Evolutionary conservation across 2,797 vertebrate genomes (phyloP).

Genomic region (Buphagus erythrorhynchus): DNA sequence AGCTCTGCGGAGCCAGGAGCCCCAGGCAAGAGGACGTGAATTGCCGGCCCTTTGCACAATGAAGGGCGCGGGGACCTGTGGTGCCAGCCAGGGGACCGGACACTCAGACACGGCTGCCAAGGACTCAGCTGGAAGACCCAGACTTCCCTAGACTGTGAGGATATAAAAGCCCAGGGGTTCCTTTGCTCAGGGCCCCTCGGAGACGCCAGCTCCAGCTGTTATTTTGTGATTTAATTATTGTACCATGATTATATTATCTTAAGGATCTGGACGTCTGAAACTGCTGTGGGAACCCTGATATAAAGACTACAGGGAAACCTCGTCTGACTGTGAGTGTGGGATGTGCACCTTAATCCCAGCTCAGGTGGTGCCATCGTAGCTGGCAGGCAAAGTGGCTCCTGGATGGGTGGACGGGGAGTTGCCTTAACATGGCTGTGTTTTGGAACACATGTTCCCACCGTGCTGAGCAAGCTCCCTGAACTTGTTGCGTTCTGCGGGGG

Average conservation of each 20-base stretch:
- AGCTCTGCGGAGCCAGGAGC: not conserved
- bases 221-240: not conserved
- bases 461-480: not conserved
- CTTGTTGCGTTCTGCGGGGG: not conserved
- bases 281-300: not conserved
- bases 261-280: not conserved
- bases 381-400: not conserved
- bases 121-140: not conserved
- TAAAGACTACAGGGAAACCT: too few species aligned
- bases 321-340: not conserved
- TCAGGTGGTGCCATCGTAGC: not conserved
- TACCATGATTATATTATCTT: not conserved
- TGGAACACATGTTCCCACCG: rapidly evolving
- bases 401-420: not conserved
- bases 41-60: rapidly evolving
- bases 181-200: not conserved
- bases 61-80: rapidly evolving
- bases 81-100: rapidly evolving
- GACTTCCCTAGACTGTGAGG: too few species aligned
- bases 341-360: not conserved
- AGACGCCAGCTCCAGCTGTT: not conserved
- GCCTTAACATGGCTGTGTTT: not conserved
- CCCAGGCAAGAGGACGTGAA: rapidly evolving
- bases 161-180: not conserved
- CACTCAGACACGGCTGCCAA: not conserved